These are phyloP conservation scores for Aromia moschata DNA, from an alignment of 2,888 invertebrate genomes.

Conservation along the genomic window DNA sequence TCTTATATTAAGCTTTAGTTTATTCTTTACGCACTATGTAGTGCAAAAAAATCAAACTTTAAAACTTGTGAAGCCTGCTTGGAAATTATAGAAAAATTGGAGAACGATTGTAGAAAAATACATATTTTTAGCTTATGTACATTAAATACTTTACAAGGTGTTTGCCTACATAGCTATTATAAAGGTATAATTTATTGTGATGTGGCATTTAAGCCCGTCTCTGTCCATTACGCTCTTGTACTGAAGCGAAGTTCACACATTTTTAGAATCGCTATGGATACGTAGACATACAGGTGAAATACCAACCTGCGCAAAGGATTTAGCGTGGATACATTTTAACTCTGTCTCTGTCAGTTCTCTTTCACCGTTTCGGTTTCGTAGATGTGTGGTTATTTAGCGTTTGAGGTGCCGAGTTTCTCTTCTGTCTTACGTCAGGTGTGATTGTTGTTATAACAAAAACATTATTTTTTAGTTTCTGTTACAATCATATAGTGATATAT, in stretches of 20 bases:
- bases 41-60: no score
- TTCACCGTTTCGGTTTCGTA: slow-evolving; percentile 1
- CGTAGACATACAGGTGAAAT: slow-evolving; percentile 35
- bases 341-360: slow-evolving; percentile 19
- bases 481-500: not conserved
- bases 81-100: no score
- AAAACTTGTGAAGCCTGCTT: no score
- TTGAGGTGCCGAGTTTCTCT: slow-evolving; percentile 32
- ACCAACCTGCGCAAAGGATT: slow-evolving; percentile 35
- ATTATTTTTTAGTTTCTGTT: not conserved
- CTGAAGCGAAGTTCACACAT: slow-evolving; percentile 2
- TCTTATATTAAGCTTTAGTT: no score
- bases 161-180: not conserved
- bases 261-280: slow-evolving; percentile 17
- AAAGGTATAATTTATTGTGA: not conserved
- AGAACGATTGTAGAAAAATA: no score
- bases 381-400: slow-evolving; percentile 9
- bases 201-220: not conserved
- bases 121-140: no score
- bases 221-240: not conserved
- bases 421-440: slow-evolving; percentile 34
- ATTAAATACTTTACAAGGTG: no score
- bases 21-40: no score
- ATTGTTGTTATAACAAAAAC: slow-evolving; percentile 31
- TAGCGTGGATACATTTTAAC: slow-evolving; percentile 26